phyloP scores from a whole-genome alignment of 2,113 vertebrate species.

The Chinchilla lanigera region DNA sequence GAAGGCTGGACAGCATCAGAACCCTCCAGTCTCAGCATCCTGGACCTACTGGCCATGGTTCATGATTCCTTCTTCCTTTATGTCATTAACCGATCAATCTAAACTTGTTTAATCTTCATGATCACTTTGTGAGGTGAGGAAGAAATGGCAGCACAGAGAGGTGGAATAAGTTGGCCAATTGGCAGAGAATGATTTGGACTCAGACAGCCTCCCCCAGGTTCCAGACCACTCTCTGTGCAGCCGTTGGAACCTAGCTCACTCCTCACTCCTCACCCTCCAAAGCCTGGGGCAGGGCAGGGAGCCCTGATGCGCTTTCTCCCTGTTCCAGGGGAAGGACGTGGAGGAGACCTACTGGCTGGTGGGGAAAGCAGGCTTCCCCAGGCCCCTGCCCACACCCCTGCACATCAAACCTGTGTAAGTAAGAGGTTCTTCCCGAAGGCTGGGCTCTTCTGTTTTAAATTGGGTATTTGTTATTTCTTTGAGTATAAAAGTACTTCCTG shows the following conservation, averaged over 20 bases:
- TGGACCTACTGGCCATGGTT: neutral
- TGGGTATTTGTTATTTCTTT: conserved; percentile 24
- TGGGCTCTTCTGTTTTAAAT: neutral
- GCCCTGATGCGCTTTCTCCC: neutral
- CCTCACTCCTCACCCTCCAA: neutral
- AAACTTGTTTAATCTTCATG: neutral
- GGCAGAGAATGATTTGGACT: neutral
- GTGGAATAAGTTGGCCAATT: neutral
- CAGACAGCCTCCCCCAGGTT: neutral
- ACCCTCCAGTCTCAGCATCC: neutral
- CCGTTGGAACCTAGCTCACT: neutral
- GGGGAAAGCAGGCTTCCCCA: conserved; percentile 91
- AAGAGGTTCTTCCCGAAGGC: neutral
- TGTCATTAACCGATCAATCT: neutral
- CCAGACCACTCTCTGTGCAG: neutral
- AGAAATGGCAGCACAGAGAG: neutral
- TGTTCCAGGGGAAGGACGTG: conserved; percentile 92
- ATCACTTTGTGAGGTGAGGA: neutral
- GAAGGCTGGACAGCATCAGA: neutral
- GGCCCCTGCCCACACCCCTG: conserved; percentile 92
- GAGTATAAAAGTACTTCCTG: neutral
- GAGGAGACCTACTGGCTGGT: conserved; percentile 96
- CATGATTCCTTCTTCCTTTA: neutral
- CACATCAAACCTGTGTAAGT: conserved; percentile 94
- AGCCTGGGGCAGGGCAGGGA: neutral